Evolutionary conservation across 2,113 vertebrate genomes (phyloP).

Genomic region (Todiramphus chloris): DNA sequence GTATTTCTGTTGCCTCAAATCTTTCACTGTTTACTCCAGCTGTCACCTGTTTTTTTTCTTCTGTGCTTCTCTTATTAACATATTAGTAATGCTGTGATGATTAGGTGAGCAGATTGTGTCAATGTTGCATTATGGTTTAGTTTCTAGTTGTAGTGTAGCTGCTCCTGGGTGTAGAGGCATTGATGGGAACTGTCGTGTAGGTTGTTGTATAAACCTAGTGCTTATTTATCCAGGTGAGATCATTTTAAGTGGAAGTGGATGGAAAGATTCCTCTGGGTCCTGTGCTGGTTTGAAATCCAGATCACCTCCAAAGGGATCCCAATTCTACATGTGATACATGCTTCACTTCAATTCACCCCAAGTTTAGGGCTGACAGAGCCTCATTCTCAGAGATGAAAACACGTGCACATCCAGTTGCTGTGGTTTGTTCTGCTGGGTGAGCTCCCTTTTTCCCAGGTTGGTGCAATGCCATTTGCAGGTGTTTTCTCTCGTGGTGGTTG

Average conservation of each 20-base stretch:
- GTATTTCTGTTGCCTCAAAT: neutral
- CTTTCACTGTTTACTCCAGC: neutral
- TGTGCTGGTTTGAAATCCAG: neutral
- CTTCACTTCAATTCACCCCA: neutral
- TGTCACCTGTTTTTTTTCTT: conserved; percentile 4
- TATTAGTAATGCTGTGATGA: neutral
- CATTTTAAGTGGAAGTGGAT: neutral
- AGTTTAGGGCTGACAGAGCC: neutral
- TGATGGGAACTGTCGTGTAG: neutral
- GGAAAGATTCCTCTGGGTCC: neutral
- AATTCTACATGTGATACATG: neutral
- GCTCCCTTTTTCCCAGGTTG: neutral
- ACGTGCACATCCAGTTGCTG: neutral
- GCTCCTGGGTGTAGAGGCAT: neutral
- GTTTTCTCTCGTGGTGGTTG: neutral
- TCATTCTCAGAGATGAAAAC: neutral
- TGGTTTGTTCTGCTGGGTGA: neutral
- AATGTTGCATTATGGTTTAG: neutral
- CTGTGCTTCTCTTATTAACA: neutral
- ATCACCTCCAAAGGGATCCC: neutral
- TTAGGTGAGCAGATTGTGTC: neutral
- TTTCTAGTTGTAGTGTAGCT: neutral
- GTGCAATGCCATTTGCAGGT: neutral
- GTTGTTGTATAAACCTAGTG: neutral
- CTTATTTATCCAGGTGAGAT: neutral